Base-by-base conservation (phyloP, 1,140 invertebrate genomes). In the Drosophila nikananu region DNA sequence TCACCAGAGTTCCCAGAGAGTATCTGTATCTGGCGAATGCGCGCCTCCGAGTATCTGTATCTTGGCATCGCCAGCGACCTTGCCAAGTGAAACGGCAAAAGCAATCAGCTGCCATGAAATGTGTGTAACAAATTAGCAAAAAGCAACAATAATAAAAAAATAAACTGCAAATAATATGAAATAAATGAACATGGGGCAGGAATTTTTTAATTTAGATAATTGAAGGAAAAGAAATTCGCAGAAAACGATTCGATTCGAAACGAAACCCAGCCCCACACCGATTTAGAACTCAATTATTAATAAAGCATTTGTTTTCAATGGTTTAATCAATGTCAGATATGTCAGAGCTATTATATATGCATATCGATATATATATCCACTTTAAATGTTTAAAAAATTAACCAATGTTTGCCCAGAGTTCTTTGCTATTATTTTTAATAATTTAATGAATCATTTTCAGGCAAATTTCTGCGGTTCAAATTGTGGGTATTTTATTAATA, bases 151-250 rank as follows among this genome's bases (percentile, higher is more conserved):
- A 71, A 67, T 72, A 74, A 77, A 77, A 77, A 64, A 75, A 71
- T 60, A 71, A 75, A 72, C 68, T 60, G 65, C 77, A 67, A 61
- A 64, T 64, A 63, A 57, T 59, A 72, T 64, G 60, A 73, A 54
- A 64, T 41, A 63, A 70, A 72, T 42, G 42, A 49, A 87, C 84
- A 87, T 49, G 77, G 44, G 27, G 5, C 2, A 55, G 81, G 86
- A 84, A 89, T 89, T 90, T 89, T 89, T 90, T 84, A 89, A 87
- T 87, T 87, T 90, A 90, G 84, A 90, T 89, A 90, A 89, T 87
- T 89, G 86, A 52, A 54, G 39, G 59, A 52, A 70, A 72, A 61
- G 77, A 73, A 81, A 89, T 67, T 65, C 60, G 80, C 63, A 51
- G 63, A 59, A 58, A 81, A 63, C 48, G 48, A 58, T 41, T 27